A percentile compares a stretch with the other conserved stretches of the same genome.
phyloP scores from a whole-genome alignment of 2,797 vertebrate genomes.

The Diglossa cyanea region DNA sequence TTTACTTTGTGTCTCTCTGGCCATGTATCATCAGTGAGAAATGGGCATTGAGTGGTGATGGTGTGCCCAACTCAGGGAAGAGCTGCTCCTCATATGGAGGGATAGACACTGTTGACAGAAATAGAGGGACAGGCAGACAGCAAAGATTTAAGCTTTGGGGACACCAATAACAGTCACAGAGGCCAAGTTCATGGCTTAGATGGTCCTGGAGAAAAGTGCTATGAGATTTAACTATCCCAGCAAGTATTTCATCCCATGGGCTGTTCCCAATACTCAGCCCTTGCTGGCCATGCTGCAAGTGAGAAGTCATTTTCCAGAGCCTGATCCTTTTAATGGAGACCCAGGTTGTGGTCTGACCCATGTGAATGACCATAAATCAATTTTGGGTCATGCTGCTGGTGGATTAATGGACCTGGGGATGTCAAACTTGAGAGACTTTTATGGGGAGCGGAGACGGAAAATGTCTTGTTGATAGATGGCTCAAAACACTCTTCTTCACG shows the following conservation, averaged over 20 bases:
- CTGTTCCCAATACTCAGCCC: background rate
- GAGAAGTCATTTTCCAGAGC: background rate
- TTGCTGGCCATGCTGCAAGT: background rate
- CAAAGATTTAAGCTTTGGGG: background rate
- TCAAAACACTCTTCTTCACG: background rate
- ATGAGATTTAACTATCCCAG: background rate
- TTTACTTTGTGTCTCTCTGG: background rate
- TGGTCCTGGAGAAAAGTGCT: background rate
- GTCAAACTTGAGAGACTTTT: background rate
- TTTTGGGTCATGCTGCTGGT: background rate
- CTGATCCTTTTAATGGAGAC: background rate
- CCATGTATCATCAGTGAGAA: background rate
- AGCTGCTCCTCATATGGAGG: background rate
- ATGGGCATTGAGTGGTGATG: background rate
- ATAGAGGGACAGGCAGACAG: background rate
- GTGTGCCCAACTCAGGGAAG: background rate
- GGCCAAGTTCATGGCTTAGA: background rate
- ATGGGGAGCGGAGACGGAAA: background rate
- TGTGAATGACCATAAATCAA: background rate
- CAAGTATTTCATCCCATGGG: background rate
- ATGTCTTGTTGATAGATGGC: background rate
- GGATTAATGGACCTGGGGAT: background rate
- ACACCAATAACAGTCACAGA: background rate
- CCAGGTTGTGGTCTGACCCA: background rate
- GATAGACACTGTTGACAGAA: background rate